These are phyloP conservation scores for Dryadula phaetusa DNA, from an alignment of 2,888 invertebrate species.

Conservation along the genomic window DNA sequence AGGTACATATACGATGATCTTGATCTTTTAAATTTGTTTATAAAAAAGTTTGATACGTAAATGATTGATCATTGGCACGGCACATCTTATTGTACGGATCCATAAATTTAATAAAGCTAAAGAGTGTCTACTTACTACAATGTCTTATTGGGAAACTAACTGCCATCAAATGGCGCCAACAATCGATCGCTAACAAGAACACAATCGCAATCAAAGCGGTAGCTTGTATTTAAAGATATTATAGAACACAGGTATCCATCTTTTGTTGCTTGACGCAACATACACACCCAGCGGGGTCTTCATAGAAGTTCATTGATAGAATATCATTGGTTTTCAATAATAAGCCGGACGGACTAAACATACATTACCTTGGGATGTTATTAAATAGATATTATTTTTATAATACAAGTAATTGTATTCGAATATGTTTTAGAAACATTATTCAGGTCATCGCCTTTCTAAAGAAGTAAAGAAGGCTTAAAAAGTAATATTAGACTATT, in stretches of 20 bases:
- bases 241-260: constrained; percentile 20
- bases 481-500: constrained; percentile 4
- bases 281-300: neutral
- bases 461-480: constrained; percentile 14
- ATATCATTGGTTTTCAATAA: neutral
- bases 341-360: neutral
- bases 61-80: neutral
- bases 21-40: neutral
- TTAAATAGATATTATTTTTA: constrained; percentile 3
- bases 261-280: constrained; percentile 1
- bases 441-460: constrained; percentile 20
- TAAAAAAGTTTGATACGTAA: constrained; percentile 48
- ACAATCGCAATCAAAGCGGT: constrained; percentile 44
- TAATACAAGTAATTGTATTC: neutral
- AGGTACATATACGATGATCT: neutral
- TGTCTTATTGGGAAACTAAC: constrained; percentile 54
- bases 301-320: neutral
- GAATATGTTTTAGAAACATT: neutral
- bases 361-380: neutral
- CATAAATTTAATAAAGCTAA: constrained; percentile 32
- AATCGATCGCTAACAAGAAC: constrained; percentile 58
- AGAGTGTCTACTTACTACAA: constrained; percentile 39
- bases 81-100: neutral
- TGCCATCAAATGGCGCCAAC: constrained; percentile 62
- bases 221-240: constrained; percentile 1